Evolutionary conservation across 92 coral and sea anemone species (phyloP).

Genomic region (Blastomussa wellsi): DNA sequence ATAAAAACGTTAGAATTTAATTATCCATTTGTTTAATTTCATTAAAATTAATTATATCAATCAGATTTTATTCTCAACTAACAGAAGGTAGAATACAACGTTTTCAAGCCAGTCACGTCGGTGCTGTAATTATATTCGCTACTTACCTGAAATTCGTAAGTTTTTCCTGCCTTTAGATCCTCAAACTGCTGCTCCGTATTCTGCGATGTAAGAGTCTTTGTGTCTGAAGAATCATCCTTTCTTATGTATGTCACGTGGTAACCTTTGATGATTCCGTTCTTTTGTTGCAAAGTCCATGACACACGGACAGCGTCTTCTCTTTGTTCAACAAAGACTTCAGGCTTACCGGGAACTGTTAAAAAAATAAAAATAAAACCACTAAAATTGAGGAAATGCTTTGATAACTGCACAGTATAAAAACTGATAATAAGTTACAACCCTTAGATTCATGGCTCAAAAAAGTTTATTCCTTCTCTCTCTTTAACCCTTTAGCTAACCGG

Average conservation of each 20-base stretch:
- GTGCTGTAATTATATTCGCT: no score
- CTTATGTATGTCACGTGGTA: conserved; percentile 6
- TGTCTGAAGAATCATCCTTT: conserved; percentile 1
- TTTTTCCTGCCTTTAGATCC: conserved; percentile 25
- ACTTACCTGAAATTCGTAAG: conserved; percentile 30
- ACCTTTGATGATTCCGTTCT: conserved; percentile 21
- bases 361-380: background rate
- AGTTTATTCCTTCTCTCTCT: background rate
- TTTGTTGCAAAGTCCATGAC: conserved; percentile 9
- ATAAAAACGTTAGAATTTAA: no score
- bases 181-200: background rate
- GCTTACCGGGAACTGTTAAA: conserved; percentile 15
- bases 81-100: background rate
- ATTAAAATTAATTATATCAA: no score
- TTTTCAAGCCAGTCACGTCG: background rate
- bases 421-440: no score
- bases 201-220: conserved; percentile 3
- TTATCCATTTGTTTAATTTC: no score
- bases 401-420: no score
- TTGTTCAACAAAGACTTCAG: conserved; percentile 10
- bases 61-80: no score
- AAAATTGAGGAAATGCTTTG: background rate
- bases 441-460: background rate
- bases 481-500: no score
- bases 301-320: background rate